Base-by-base conservation (phyloP, 2,113 vertebrate species). In the Tangachromis dhanisi region DNA sequence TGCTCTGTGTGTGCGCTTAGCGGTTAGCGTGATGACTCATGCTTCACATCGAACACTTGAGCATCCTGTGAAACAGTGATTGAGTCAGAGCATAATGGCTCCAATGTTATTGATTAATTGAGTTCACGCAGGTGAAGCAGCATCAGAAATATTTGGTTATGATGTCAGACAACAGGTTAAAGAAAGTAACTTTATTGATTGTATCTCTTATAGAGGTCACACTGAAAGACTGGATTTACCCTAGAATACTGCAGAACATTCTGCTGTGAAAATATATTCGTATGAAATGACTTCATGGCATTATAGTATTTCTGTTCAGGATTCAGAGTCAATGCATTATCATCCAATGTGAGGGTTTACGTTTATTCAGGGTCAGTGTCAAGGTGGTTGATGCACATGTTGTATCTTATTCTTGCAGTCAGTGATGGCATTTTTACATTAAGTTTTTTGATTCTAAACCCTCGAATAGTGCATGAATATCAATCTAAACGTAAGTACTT, bases 1-100 rank as follows among this genome's bases (percentile, higher is more conserved):
- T 54, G 63, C 80, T 38, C 80, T 38, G 81, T 47, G 88, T 82
- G 57, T 49, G 42, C 45, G 16, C 45, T 49, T 9, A 17, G 78
- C 10, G 35, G 51, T 80, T 42, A 19, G 76, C 4, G 11, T 16
- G 29, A 86, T 92, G 92, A 92, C 84, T 93, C 91, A 90, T 35
- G 79, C 86, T 63, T 42, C 59, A 42, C 53, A 84, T 78, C 26
- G 6, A 78, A 83, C 76, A 42, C 45, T 87, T 6, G 35, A 73
- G 45, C 35, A 76, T 83, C 80, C 55, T 61, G 17, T 78, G 76
- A 83, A 85, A 53, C 14, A 4, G 21, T 54, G 83, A 90, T 61
- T 29, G 85, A 86, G 66, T 88, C 57, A 1, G 68, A 68, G 78
- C 81, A 53, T 42, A 68, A 90, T 51, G 89, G 68, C 81, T 68